Conservation (phyloP, 2,113 vertebrate species). For the Alosa alosa region DNA sequence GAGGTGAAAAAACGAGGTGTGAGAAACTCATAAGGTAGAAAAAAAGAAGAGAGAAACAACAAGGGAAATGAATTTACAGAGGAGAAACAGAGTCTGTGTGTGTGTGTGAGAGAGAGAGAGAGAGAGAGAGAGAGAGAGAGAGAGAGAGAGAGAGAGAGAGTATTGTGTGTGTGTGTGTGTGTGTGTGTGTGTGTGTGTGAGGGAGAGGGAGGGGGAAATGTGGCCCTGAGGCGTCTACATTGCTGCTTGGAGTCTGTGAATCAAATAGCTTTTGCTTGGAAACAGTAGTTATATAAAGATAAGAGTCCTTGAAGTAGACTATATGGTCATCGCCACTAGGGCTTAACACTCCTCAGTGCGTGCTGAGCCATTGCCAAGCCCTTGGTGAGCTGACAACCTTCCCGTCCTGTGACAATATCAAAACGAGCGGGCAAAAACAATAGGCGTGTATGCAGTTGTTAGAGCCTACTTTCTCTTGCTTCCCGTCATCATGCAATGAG, state of each 20-base stretch:
- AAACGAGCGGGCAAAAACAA: background rate
- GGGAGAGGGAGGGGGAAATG: background rate
- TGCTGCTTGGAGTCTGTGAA: constrained; percentile 38
- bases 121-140: no score
- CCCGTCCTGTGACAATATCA: background rate
- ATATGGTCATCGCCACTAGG: constrained; percentile 21
- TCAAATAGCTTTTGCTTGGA: constrained; percentile 50
- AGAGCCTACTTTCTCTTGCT: background rate
- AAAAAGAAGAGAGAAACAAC: background rate
- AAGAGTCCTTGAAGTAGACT: constrained; percentile 46
- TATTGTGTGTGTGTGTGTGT: background rate
- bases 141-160: no score
- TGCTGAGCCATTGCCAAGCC: background rate
- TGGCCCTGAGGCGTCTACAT: constrained; percentile 25
- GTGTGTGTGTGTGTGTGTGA: constrained; percentile 2
- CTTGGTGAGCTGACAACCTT: background rate
- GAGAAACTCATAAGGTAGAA: background rate
- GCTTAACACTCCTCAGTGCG: background rate
- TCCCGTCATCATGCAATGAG: background rate
- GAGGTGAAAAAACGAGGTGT: background rate
- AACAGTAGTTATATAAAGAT: constrained; percentile 45
- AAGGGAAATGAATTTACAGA: background rate
- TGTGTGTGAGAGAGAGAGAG: background rate
- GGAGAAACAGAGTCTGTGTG: background rate
- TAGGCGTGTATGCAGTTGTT: background rate